Evolutionary conservation across 2,888 invertebrate genomes (phyloP).

Genomic region (Phyto melanocephala): DNA sequence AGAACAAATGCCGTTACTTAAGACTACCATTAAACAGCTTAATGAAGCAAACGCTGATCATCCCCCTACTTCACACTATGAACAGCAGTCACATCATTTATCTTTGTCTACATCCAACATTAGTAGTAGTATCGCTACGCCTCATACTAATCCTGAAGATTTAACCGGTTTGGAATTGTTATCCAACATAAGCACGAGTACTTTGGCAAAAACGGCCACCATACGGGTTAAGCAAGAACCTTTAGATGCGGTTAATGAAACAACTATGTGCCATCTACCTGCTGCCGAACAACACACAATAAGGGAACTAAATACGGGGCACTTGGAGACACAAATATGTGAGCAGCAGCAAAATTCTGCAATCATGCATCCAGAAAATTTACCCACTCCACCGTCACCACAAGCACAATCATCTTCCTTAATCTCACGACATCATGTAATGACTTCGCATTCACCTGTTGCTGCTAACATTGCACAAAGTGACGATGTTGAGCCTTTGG

Average conservation of each 20-base stretch:
- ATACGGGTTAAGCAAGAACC: constrained; percentile 77
- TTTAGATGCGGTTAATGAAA: constrained; percentile 68
- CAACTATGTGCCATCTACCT: constrained; percentile 45
- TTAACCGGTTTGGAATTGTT: constrained; percentile 89
- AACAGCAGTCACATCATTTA: neutral
- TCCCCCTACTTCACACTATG: neutral
- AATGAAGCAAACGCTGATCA: constrained; percentile 3
- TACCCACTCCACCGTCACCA: constrained; percentile 17
- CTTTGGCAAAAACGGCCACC: constrained; percentile 79
- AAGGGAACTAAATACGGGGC: constrained; percentile 34
- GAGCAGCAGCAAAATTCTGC: constrained; percentile 32
- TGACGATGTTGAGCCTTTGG: constrained; percentile 77
- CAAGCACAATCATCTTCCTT: neutral
- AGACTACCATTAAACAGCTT: constrained; percentile 35
- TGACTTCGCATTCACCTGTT: constrained; percentile 25
- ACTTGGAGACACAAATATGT: constrained; percentile 1
- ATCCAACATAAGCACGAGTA: constrained; percentile 90
- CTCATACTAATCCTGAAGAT: constrained; percentile 80
- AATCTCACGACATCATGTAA: constrained; percentile 1
- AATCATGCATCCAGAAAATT: constrained; percentile 20
- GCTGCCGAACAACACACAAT: constrained; percentile 15
- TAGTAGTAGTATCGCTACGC: constrained; percentile 46
- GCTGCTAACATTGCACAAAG: constrained; percentile 19
- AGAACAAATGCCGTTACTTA: constrained; percentile 5
- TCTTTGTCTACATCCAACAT: constrained; percentile 41